Evolutionary conservation across 2,888 invertebrate genomes (phyloP).

Genomic region (Limnephilus auricula): DNA sequence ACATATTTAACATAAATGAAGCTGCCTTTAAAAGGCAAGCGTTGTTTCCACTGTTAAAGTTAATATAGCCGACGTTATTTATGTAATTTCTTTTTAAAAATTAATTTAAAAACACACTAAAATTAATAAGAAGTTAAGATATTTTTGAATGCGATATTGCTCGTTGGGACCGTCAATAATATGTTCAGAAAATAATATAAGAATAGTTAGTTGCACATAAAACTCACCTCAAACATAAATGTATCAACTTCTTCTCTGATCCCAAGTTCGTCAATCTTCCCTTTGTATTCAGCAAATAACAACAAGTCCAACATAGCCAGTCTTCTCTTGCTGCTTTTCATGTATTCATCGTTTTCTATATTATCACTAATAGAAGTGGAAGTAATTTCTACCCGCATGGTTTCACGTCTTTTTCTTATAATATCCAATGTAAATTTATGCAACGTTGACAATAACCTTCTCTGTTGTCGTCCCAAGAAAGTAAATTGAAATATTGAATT

Average conservation of each 20-base stretch:
- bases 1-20: no score
- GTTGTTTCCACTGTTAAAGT: no score
- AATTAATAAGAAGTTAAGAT: no score
- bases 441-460: constrained; percentile 68
- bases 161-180: no score
- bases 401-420: constrained; percentile 46
- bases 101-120: no score
- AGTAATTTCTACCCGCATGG: neutral
- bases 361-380: neutral
- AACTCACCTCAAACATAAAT: constrained; percentile 70
- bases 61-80: no score
- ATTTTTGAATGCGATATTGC: no score
- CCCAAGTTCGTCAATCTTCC: constrained; percentile 78
- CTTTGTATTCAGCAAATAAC: constrained; percentile 78
- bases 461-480: constrained; percentile 74
- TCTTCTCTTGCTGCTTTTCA: constrained; percentile 72
- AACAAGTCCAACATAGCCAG: constrained; percentile 82
- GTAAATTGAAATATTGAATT: constrained; percentile 77
- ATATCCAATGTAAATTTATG: constrained; percentile 54
- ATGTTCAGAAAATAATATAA: no score
- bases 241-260: constrained; percentile 85
- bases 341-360: constrained; percentile 36
- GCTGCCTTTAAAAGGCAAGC: no score
- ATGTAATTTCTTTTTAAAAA: no score
- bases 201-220: constrained; percentile 79